Conservation (phyloP, 2,888 invertebrate genomes). For the Ennomos quercinarius region DNA sequence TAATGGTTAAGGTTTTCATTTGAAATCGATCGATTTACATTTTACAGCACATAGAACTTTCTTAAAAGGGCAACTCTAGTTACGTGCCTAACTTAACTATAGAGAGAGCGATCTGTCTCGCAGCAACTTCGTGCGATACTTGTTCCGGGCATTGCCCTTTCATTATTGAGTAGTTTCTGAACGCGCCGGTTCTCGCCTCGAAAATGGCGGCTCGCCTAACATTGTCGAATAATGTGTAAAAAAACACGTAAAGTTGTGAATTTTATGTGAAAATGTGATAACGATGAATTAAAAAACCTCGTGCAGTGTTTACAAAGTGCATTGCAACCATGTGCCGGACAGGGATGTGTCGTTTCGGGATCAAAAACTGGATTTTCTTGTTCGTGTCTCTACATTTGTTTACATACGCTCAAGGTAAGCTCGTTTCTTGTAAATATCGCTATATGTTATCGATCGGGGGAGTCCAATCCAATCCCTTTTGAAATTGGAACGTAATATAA, state of each 20-base stretch:
- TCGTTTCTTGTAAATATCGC: slow-evolving; percentile 74
- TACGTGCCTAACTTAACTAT: slow-evolving; percentile 11
- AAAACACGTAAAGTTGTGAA: slow-evolving; percentile 59
- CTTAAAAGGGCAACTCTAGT: slow-evolving; percentile 4
- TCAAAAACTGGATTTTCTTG: slow-evolving; percentile 82
- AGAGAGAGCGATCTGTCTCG: slow-evolving; percentile 37
- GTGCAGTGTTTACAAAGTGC: slow-evolving; percentile 72
- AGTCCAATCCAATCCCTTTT: slow-evolving; percentile 31
- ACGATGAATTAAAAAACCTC: slow-evolving; percentile 80
- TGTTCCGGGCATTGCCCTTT: slow-evolving; percentile 80
- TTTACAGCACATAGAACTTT: too few relatives aligned
- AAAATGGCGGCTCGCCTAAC: slow-evolving; percentile 74
- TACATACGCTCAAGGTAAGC: slow-evolving; percentile 84
- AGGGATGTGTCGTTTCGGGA: slow-evolving; percentile 76
- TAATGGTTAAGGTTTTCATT: background rate
- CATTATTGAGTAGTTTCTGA: slow-evolving; percentile 74
- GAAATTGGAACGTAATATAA: slow-evolving; percentile 39
- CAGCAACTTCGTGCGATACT: slow-evolving; percentile 54
- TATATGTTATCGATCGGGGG: slow-evolving; percentile 69
- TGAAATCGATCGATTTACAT: slow-evolving; percentile 19
- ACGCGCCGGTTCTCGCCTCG: slow-evolving; percentile 64
- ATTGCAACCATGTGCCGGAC: slow-evolving; percentile 78
- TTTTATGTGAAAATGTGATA: slow-evolving; percentile 82
- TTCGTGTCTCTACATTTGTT: slow-evolving; percentile 78
- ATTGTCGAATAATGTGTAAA: slow-evolving; percentile 51